Evolutionary conservation across 2,888 invertebrate genomes (phyloP).

Genomic region (Quadroppia sp.): DNA sequence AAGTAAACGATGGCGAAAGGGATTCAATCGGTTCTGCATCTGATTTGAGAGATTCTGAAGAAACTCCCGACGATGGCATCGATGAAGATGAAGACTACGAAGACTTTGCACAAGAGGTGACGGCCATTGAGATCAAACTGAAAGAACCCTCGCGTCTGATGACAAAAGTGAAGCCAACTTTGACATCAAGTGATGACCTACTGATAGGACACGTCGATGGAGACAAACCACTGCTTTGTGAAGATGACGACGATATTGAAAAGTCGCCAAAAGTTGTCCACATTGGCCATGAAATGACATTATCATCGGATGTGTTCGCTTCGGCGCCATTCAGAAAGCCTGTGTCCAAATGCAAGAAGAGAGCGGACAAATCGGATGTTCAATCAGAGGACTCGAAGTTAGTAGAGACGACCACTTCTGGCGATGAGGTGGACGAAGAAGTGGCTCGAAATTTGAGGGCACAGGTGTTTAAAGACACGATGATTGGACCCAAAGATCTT

Average conservation of each 20-base stretch:
- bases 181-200: constrained; percentile 42
- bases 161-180: constrained; percentile 36
- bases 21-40: constrained; percentile 48
- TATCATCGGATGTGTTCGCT: constrained; percentile 28
- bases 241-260: constrained; percentile 63
- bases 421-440: constrained; percentile 42
- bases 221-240: constrained; percentile 67
- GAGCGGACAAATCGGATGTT: neutral
- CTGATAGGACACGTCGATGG: constrained; percentile 58
- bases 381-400: constrained; percentile 19
- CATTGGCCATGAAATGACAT: neutral
- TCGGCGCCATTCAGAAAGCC: constrained; percentile 26
- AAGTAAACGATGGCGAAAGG: constrained; percentile 44
- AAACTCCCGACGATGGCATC: constrained; percentile 40
- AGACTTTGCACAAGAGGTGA: constrained; percentile 35
- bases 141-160: constrained; percentile 33
- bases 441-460: constrained; percentile 41
- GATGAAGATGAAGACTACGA: constrained; percentile 41
- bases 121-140: constrained; percentile 30
- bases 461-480: constrained; percentile 41
- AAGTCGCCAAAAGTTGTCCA: constrained; percentile 1
- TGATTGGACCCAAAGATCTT: constrained; percentile 40
- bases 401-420: constrained; percentile 26
- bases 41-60: constrained; percentile 46
- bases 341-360: neutral